These are phyloP conservation scores for Colaptes auratus DNA, from an alignment of 2,113 vertebrate species.

Conservation along the genomic window DNA sequence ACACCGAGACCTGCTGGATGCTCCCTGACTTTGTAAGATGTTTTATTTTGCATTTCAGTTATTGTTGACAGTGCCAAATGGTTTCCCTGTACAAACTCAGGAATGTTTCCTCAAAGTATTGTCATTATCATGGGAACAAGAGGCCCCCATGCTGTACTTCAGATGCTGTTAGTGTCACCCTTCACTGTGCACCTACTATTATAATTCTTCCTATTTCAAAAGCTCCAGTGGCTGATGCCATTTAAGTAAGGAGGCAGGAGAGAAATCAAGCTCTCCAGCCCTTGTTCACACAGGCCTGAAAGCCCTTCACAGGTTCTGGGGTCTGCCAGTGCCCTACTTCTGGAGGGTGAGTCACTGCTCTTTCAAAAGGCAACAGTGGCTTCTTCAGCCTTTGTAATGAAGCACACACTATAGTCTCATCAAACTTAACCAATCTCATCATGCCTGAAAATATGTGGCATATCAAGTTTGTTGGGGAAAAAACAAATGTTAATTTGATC, in stretches of 20 bases:
- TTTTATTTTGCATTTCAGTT: neutral
- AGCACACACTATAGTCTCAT: neutral
- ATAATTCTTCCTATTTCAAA: neutral
- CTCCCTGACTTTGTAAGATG: neutral
- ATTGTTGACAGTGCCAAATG: neutral
- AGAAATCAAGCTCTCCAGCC: neutral
- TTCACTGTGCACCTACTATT: neutral
- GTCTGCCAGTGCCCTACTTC: neutral
- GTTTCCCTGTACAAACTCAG: neutral
- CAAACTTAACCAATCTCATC: conserved; percentile 3
- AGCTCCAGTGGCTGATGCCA: neutral
- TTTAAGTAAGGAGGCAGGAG: neutral
- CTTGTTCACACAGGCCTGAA: neutral
- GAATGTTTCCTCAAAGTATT: neutral
- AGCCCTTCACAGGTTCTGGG: neutral
- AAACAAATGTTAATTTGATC: conserved; percentile 31
- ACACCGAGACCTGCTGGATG: neutral
- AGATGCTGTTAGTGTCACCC: neutral
- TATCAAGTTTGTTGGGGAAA: conserved; percentile 35
- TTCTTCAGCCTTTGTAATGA: neutral
- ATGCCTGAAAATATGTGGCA: conserved; percentile 34
- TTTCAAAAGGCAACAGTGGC: neutral
- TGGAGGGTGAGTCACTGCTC: neutral
- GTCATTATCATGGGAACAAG: neutral
- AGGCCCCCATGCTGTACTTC: fast-evolving